A percentile compares a stretch with the other conserved stretches of the same genome.
Conservation (phyloP, 2,888 invertebrate species). For the Monopis laevigella region DNA sequence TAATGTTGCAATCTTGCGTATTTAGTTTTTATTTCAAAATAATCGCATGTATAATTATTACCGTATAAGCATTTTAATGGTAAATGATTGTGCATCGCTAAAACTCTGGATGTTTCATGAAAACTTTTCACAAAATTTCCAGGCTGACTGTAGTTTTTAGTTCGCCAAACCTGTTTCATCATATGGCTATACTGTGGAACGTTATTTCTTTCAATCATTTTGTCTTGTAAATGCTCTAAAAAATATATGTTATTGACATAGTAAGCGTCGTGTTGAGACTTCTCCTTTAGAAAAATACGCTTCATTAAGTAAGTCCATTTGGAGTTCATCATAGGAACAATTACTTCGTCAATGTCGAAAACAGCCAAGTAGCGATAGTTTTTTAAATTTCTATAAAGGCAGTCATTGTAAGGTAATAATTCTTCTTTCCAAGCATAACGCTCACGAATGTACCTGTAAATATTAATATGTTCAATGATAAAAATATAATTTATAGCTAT, state of each 20-base stretch:
- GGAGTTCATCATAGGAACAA: neutral
- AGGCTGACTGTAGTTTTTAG: neutral
- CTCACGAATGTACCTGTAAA: neutral
- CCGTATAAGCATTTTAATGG: conserved; percentile 2
- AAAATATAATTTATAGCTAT: neutral
- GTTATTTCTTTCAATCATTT: neutral
- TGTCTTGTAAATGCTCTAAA: neutral
- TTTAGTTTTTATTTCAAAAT: neutral
- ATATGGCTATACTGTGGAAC: neutral
- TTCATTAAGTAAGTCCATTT: neutral
- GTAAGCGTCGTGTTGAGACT: neutral
- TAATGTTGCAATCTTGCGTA: conserved; percentile 3
- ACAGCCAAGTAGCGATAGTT: neutral
- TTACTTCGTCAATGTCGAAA: neutral
- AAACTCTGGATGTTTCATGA: neutral
- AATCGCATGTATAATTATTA: neutral
- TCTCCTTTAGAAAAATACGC: neutral
- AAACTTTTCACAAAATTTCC: neutral
- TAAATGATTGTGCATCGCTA: neutral
- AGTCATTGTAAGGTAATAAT: conserved; percentile 4
- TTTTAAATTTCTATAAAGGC: neutral
- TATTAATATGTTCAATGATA: no score
- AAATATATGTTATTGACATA: neutral
- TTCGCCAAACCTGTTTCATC: conserved; percentile 1
- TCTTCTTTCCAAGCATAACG: neutral